phyloP scores from a whole-genome alignment of 2,113 vertebrate species.

The Psammodynastes pulverulentus region DNA sequence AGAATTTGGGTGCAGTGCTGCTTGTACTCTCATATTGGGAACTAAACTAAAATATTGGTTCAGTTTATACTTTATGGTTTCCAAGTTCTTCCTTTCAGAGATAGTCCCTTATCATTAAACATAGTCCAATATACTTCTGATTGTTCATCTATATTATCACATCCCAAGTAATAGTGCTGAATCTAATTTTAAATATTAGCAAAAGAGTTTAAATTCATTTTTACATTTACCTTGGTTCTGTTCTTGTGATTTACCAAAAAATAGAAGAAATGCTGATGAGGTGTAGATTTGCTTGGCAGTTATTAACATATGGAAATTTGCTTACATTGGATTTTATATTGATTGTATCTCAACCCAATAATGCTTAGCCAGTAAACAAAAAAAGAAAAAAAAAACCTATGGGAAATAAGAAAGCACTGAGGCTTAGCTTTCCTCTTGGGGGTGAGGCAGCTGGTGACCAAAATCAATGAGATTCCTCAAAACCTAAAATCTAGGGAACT shows the following conservation, averaged over 20 bases:
- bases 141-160: background rate
- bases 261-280: background rate
- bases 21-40: background rate
- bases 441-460: constrained; percentile 26
- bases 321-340: constrained; percentile 17
- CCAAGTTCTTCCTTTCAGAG: background rate
- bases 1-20: background rate
- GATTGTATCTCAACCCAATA: constrained; percentile 20
- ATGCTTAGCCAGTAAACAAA: constrained; percentile 24
- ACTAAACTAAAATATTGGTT: background rate
- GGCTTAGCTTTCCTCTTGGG: background rate
- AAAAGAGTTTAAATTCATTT: background rate
- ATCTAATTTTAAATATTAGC: background rate
- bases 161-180: background rate
- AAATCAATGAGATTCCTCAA: constrained; percentile 35
- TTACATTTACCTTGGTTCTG: background rate
- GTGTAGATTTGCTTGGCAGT: background rate
- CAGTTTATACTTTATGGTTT: background rate
- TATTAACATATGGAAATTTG: constrained; percentile 15
- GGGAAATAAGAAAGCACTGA: constrained; percentile 27
- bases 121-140: background rate
- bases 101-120: background rate
- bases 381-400: background rate
- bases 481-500: constrained; percentile 16
- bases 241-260: background rate